Evolutionary conservation across 2,797 vertebrate species (phyloP), one percentile per base, ranked within the genome.

Genomic region (Eulemur coronatus): DNA sequence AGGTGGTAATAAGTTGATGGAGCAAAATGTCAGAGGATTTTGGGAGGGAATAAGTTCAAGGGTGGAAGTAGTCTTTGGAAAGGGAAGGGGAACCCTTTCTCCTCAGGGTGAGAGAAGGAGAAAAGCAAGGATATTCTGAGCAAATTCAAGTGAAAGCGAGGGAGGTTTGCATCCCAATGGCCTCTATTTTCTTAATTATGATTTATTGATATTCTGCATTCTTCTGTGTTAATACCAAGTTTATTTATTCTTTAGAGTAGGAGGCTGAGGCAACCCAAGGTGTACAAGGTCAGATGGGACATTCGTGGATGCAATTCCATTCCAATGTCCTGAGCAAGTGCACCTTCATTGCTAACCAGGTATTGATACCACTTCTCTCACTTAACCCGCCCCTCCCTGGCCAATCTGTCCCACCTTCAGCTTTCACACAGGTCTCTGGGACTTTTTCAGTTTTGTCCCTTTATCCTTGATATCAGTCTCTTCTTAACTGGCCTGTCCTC

Each of bases 21-120:
- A 72, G 41, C 84, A 75, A 28, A 70, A 61, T 75, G 30, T 69
- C 63, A 73, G n/a, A 61, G 67, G 41, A 52, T 70, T 76, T 87
- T 3, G 46, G 22, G 20, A 57, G 30, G 38, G 33, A 41, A 10
- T 24, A 43, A 1, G 5, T 35, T 89, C 46, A 43, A 48, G 22
- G 15, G n/a, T 57, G 48, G 69, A 89, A 69, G 33, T 20, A 69
- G 26, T 55, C 26, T 93, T 89, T 89, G 35, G 43, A 46, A 78
- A 87, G 48, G 11, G 33, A 76, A 84, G 75, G 69, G 38, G 41
- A 84, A 13, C 20, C 57, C 17, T 61, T 41, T 13, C 33, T 88
- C 52, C 46, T 80, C 28, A 41, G 48, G 15, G 33, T 52, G 26
- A 80, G 22, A 43, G 50, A 14, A 11, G 28, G 48, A 30, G 30